A percentile compares a stretch with the other conserved stretches of the same genome.
phyloP scores from a whole-genome alignment of 35 echinoderm and acorn worm genomes.

The Ophioderma brevispina region DNA sequence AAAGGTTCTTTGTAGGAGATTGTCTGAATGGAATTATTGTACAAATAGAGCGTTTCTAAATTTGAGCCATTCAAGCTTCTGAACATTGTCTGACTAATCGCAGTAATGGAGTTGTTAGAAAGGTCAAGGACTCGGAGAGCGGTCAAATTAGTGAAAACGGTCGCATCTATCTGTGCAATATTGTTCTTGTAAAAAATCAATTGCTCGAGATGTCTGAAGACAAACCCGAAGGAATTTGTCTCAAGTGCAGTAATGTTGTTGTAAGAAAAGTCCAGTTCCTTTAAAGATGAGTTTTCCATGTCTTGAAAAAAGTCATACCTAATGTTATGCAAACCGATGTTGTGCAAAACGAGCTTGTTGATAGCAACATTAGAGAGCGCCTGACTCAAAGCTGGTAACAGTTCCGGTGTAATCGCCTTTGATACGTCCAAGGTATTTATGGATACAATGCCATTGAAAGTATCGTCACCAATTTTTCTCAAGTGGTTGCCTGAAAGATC shows the following conservation, averaged over 20 bases:
- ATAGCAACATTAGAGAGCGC: conserved; percentile 34
- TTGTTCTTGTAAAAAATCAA: conserved; percentile 59
- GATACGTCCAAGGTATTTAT: conserved; percentile 39
- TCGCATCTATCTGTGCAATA: not conserved
- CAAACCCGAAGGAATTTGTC: conserved; percentile 5
- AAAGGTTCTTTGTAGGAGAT: conserved; percentile 39
- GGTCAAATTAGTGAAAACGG: not conserved
- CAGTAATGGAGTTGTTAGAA: conserved; percentile 10
- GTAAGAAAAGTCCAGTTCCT: conserved; percentile 60
- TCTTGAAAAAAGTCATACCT: conserved; percentile 24
- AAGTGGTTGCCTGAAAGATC: conserved; percentile 55
- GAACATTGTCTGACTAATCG: conserved; percentile 40
- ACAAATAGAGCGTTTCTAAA: conserved; percentile 50
- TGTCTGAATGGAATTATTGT: conserved; percentile 47
- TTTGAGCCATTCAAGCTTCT: conserved; percentile 8
- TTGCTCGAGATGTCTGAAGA: conserved; percentile 25
- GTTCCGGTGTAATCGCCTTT: not conserved
- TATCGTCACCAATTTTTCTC: conserved; percentile 15
- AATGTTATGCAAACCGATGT: conserved; percentile 5
- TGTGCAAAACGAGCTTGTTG: conserved; percentile 19
- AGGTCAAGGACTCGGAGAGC: not conserved
- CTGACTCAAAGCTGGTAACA: conserved; percentile 36
- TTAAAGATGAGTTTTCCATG: conserved; percentile 35
- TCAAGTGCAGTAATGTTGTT: conserved; percentile 61
- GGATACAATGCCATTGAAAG: conserved; percentile 28